Base-by-base conservation (phyloP, 2,113 vertebrate species). In the Ailurus styani region DNA sequence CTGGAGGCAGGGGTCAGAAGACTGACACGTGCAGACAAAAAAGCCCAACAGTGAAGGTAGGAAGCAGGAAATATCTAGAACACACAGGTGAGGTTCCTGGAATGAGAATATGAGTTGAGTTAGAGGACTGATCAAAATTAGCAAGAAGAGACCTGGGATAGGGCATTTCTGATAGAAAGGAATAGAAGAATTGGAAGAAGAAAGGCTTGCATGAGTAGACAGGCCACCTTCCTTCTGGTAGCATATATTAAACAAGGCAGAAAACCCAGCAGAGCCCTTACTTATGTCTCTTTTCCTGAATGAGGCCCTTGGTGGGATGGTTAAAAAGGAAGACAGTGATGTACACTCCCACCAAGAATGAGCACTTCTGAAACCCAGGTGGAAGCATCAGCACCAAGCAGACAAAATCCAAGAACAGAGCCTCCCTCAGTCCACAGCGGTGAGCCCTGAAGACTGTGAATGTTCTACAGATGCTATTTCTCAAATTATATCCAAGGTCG, bases 311-410 rank as follows among this genome's bases (percentile, higher is more conserved):
- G 12, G 72, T 37, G 10, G n/a, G 9, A n/a, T 45, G 21, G 4
- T 81, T 17, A 83, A 23, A 77, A 89, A 89, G 12, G 15, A 91
- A 62, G 40, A 42, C 3, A 1, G 3, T 2, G 3, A 25, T 60
- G 1, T 4, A 60, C 3, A 79, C 13, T 6, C 13, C 20, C 31
- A 64, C 5, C 47, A 75, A n/a, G 8, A 84, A 4, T 60, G 70
- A 90, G 21, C 29, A 12, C 52, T 73, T 45, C 31, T 25, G n/a
- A 14, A 66, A 18, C 40, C 27, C 10, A 40, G 3, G 37, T 3
- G 10, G 10, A 79, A 82, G 8, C 18, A 6, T 40, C 23, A 66
- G 1, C 1, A 54, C 0, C 1, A 0, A 45, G 27, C 10, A 55
- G 78, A 54, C 40, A 54, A 90, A 82, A 34, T 37, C 52, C 29